Base-by-base conservation (phyloP, 2,797 vertebrate species). In the Rhincodon typus region DNA sequence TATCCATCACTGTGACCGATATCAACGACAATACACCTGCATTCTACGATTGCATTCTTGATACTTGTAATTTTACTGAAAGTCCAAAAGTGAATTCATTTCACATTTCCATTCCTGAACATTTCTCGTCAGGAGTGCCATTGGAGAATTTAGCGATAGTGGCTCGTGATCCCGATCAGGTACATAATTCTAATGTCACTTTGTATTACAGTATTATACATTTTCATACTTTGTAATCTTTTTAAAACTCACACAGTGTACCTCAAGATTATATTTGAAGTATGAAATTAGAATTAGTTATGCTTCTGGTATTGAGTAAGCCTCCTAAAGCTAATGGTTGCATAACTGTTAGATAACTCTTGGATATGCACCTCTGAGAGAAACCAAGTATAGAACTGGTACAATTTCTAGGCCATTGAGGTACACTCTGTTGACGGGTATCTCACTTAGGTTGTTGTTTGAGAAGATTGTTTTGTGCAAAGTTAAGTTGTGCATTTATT, bases 1-100 rank as follows among this genome's bases (percentile, higher is more conserved):
- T 99, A 95, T 96, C 96, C 3, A 96, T 99, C 96, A 96, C 23
- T 4, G 98, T 99, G 96, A 74, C 87, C 0, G 99, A 99, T 3
- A 0, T 98, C 84, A 99, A 99, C 38, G 99, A 99, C 97, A 98
- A 99, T 96, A 95, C 42, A 5, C 99, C 99, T 0, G 46, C 97
- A 90, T 99, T 99, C 97, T 99, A 98, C 96, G 96, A 96, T 69
- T 99, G 99, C 96, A 67, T 42, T 46, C 66, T 96, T 66, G 25
- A 13, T 0, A 5, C 1, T 95, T 99, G 99, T 96, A 0, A 96
- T 96, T 98, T 97, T 96, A 96, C 93, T 0, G 0, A 34, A 6
- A 10, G 17, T 15, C 23, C 30, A 4, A 87, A 93, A 95, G 96
- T 66, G 19, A 96, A 0, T 94, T 95, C 77, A 66, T 99, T 99